These are phyloP conservation scores for Menidia menidia DNA, from an alignment of 2,797 vertebrate genomes.

Conservation along the genomic window DNA sequence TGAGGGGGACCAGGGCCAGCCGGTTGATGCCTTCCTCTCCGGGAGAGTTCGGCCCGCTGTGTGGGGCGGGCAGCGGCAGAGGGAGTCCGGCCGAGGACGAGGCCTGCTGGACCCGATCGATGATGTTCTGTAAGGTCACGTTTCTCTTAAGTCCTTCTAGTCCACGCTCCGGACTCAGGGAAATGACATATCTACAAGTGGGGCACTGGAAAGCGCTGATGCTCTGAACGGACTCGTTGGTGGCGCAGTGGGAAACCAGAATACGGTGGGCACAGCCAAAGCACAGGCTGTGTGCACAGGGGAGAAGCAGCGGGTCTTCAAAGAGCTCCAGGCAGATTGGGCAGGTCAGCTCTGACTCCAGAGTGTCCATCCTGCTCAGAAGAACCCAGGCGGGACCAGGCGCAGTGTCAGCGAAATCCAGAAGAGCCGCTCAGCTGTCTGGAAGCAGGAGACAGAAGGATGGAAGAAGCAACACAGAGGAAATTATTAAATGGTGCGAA, in stretches of 20 bases:
- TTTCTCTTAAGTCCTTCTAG: constrained; percentile 96
- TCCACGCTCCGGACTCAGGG: constrained; percentile 91
- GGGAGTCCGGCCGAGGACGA: constrained; percentile 76
- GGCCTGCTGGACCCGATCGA: constrained; percentile 93
- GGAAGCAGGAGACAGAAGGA: constrained; percentile 75
- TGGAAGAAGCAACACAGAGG: constrained; percentile 15
- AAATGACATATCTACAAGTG: constrained; percentile 96
- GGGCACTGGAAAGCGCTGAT: constrained; percentile 96
- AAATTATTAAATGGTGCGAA: constrained; percentile 80
- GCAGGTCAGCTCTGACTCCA: constrained; percentile 99
- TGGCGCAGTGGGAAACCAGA: constrained; percentile 92
- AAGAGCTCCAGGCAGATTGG: constrained; percentile 99
- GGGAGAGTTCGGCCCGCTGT: constrained; percentile 93
- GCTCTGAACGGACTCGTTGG: constrained; percentile 93
- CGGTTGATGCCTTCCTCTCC: constrained; percentile 88
- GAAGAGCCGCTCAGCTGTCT: constrained; percentile 93
- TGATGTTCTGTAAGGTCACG: constrained; percentile 97
- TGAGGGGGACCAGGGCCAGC: constrained; percentile 80
- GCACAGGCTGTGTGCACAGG: constrained; percentile 96
- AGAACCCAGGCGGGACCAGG: constrained; percentile 86
- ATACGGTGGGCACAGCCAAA: constrained; percentile 96
- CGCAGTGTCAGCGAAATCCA: constrained; percentile 91
- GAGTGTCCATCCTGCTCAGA: constrained; percentile 96
- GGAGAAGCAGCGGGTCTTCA: constrained; percentile 96
- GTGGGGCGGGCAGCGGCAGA: constrained; percentile 71